Percentiles rank a stretch among this genome's conserved stretches.
phyloP scores from a whole-genome alignment of 2,113 vertebrate genomes.

The Pelecanoides urinatrix region DNA sequence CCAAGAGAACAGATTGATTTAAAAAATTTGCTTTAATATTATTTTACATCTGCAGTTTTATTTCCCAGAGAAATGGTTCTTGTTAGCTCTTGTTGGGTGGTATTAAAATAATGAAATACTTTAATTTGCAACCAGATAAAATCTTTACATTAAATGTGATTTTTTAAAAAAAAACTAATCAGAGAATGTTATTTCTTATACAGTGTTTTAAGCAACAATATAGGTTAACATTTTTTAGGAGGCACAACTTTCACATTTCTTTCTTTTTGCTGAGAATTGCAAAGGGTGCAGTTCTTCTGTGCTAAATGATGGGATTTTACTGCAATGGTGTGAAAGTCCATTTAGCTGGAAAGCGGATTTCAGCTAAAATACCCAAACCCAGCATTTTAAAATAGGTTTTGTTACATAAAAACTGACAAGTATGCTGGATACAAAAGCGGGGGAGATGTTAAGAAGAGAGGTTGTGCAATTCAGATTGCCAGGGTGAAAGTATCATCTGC shows the following conservation, averaged over 20 bases:
- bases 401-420: constrained; percentile 11
- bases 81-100: neutral
- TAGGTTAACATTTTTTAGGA: neutral
- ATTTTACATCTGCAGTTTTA: neutral
- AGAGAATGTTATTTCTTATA: neutral
- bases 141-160: neutral
- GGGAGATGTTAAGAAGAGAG: neutral
- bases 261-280: neutral
- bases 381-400: neutral
- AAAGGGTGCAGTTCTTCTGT: neutral
- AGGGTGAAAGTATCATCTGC: constrained; percentile 19
- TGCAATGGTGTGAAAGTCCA: neutral
- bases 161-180: neutral
- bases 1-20: neutral
- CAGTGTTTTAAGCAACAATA: neutral
- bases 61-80: constrained; percentile 5
- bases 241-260: neutral
- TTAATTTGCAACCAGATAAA: neutral
- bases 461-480: constrained; percentile 41
- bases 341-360: neutral
- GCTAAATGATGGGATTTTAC: neutral
- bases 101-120: neutral
- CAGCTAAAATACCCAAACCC: neutral
- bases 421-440: neutral
- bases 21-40: constrained; percentile 10